Percentiles rank a stretch among this genome's conserved stretches.
Evolutionary conservation across 2,888 invertebrate genomes (phyloP).

Genomic region (Lysandra coridon): DNA sequence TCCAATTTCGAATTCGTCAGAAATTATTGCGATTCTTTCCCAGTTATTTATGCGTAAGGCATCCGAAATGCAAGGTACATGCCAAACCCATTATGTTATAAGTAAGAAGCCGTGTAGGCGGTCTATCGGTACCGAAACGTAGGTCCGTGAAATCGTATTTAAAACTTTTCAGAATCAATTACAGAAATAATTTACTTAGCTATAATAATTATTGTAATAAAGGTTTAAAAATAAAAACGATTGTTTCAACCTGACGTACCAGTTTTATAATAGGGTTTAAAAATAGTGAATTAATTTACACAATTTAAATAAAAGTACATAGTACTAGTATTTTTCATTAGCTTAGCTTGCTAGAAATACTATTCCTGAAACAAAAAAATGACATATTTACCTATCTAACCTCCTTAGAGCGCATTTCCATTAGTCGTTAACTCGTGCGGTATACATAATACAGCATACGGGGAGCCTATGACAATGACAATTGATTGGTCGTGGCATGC

Average conservation of each 20-base stretch:
- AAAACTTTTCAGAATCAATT: not conserved
- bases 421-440: too few relatives aligned
- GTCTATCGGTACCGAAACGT: not conserved
- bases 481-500: too few relatives aligned
- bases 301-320: too few relatives aligned
- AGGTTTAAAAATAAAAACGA: too few relatives aligned
- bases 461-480: too few relatives aligned
- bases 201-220: not conserved
- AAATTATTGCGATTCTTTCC: not conserved
- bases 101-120: slow-evolving; percentile 25
- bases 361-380: too few relatives aligned
- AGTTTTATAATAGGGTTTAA: not conserved
- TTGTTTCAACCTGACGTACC: not conserved
- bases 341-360: too few relatives aligned
- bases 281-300: too few relatives aligned
- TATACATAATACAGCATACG: too few relatives aligned
- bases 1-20: not conserved
- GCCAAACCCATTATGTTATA: slow-evolving; percentile 27
- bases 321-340: too few relatives aligned
- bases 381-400: too few relatives aligned
- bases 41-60: not conserved
- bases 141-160: not conserved
- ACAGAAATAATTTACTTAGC: not conserved
- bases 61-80: slow-evolving; percentile 25
- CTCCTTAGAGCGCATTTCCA: too few relatives aligned